Evolutionary conservation across 2,113 vertebrate genomes (phyloP), one percentile per base, ranked within the genome.

Genomic region (Kobus ellipsiprymnus): DNA sequence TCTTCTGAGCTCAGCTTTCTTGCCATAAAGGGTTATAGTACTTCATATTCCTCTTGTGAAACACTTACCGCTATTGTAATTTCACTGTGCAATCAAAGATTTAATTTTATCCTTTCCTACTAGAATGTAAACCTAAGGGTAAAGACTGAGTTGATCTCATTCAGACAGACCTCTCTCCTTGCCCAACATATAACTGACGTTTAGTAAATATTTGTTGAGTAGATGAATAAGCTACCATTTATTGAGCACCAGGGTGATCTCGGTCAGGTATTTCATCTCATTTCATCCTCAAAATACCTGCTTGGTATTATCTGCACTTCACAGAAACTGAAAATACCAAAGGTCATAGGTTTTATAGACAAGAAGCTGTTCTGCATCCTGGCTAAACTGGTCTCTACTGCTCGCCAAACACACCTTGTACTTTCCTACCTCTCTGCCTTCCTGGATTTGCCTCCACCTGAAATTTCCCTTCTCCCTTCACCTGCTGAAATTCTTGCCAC

Each of bases 161-260:
- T 77, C 21, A 80, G 50, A 93, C 54, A 87, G 67, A 54, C 27
- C 83, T 91, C 29, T 88, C 46, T 55, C 55, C 44, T 86, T 91
- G 90, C 33, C 90, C 52, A 84, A 57, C 67, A 16, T 52, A 44
- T 21, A 48, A 81, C 2, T 62, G 94, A 86, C 71, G 50, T 89
- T 95, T 83, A 83, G 33, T 64, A 74, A 96, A 46, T 82, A 71
- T 85, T 64, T 50, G 67, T 36, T 95, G 90, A 67, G 44, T 59
- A 95, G 86, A 87, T 87, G 88, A 84, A 80, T 84, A 59, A 84
- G 89, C 48, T 21, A 95, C n/a, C 83, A 55, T 86, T 95, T 96
- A 77, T 15, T 19, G 54, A 94, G 82, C 29, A 27, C 33, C 44
- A 60, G 50, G 46, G 78, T 81, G 78, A 50, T 89, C 78, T 78